Base-by-base conservation (phyloP, 37 sponge, comb jelly and placozoan genomes). In the Lycopodina hypogea region DNA sequence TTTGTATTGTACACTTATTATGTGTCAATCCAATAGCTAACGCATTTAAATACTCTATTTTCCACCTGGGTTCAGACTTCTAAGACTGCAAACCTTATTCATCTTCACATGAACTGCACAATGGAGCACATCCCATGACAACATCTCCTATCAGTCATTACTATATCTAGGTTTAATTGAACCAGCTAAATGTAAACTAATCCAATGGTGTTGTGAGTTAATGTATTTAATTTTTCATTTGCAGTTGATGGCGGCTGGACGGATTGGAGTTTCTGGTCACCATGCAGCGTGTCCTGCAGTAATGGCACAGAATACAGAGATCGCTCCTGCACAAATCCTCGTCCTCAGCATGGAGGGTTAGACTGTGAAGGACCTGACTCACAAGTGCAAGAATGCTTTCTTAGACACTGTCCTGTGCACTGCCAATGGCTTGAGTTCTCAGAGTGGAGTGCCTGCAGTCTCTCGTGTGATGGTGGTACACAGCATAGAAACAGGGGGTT, bases 191-290 rank as follows among this genome's bases (percentile, higher is more conserved):
- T n/a, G n/a, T n/a, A n/a, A n/a, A n/a, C n/a, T n/a, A n/a, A n/a
- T n/a, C n/a, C n/a, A n/a, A n/a, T n/a, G n/a, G n/a, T n/a, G n/a
- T n/a, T n/a, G n/a, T n/a, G n/a, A n/a, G n/a, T n/a, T n/a, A n/a
- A n/a, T n/a, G n/a, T n/a, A 9, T 18, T 23, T 2, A 42, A 30
- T 78, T 65, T 21, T 66, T 22, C 23, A n/a, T 3, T 35, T 45
- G 21, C 72, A 95, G 96, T 89, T 68, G 78, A 95, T 82, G 92
- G 96, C 36, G 84, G 59, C 34, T 95, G 89, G 90, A 64, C 79
- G 11, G 77, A 55, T 15, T 95, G 96, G 96, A 45, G 74, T 29
- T 78, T 86, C 39, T 95, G 89, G 90, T 56, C 76, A 2, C 66
- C 35, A 39, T 95, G 96, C 79, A 84, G 77, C 42, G 50, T 32